Evolutionary conservation across 2,888 invertebrate genomes (phyloP).

Genomic region (Erebia ligea): DNA sequence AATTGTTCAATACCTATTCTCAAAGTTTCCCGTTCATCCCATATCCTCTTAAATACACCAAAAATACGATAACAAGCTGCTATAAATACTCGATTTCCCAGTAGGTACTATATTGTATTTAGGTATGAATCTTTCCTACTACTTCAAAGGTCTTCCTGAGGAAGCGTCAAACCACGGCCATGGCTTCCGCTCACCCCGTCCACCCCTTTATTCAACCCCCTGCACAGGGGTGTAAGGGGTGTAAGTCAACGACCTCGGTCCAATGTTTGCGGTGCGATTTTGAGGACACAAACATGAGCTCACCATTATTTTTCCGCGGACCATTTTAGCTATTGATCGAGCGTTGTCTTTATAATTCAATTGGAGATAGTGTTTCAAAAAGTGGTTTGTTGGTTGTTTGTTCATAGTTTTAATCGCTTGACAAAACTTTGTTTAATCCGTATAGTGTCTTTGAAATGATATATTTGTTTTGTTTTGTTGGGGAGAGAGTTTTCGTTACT

Average conservation of each 20-base stretch:
- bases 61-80: neutral
- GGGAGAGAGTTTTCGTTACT: neutral
- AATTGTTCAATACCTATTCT: too few species aligned
- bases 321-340: conserved; percentile 62
- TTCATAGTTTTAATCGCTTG: conserved; percentile 9
- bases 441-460: neutral
- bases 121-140: conserved; percentile 56
- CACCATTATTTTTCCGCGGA: conserved; percentile 66
- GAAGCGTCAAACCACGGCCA: conserved; percentile 80
- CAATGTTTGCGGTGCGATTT: conserved; percentile 76
- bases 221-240: conserved; percentile 55
- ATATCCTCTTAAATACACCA: too few species aligned
- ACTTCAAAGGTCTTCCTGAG: conserved; percentile 81
- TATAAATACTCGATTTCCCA: conserved; percentile 11
- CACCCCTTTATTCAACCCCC: conserved; percentile 46
- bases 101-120: conserved; percentile 16
- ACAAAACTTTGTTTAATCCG: neutral
- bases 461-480: conserved; percentile 7
- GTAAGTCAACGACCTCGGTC: conserved; percentile 67
- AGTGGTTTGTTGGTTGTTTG: conserved; percentile 46
- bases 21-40: too few species aligned
- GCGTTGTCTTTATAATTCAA: conserved; percentile 44
- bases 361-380: conserved; percentile 31
- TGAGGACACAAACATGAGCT: conserved; percentile 73
- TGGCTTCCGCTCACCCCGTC: conserved; percentile 64